A percentile compares a stretch with the other conserved stretches of the same genome.
Conservation (phyloP, 2,113 vertebrate species). For the Notarius quadriscutis region DNA sequence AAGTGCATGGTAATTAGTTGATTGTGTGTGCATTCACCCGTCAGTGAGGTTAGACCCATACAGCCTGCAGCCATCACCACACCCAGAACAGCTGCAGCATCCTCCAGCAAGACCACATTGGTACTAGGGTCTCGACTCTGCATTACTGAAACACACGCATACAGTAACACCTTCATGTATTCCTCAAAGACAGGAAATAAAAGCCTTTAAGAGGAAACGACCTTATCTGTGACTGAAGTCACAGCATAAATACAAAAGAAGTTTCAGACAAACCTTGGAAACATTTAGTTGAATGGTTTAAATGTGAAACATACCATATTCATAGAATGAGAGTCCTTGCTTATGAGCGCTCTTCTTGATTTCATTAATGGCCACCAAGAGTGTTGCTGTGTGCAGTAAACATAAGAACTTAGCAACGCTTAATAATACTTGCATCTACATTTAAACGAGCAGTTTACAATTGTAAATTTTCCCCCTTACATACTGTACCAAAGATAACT, state of each 20-base stretch:
- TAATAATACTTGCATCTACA: neutral
- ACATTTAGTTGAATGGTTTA: neutral
- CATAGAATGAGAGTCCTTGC: conserved; percentile 87
- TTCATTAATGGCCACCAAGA: conserved; percentile 95
- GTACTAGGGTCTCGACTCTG: conserved; percentile 95
- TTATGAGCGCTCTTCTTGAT: conserved; percentile 85
- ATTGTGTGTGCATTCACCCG: conserved; percentile 72
- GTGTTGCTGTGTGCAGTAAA: conserved; percentile 77
- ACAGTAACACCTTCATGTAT: neutral
- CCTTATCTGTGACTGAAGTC: neutral
- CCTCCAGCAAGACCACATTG: conserved; percentile 94
- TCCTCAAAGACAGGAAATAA: neutral
- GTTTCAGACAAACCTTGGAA: neutral
- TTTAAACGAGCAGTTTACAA: neutral
- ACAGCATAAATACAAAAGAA: neutral
- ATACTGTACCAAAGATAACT: neutral
- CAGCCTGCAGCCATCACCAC: conserved; percentile 87
- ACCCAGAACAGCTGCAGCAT: conserved; percentile 92
- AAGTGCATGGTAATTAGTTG: neutral
- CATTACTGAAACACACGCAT: conserved; percentile 76
- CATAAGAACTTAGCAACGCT: neutral
- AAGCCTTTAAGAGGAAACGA: neutral
- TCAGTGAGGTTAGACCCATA: conserved; percentile 95
- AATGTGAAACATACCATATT: conserved; percentile 83
- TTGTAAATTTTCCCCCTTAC: neutral